These are phyloP conservation scores for Pachycephala philippinensis DNA, from an alignment of 2,113 vertebrate genomes.

Conservation along the genomic window DNA sequence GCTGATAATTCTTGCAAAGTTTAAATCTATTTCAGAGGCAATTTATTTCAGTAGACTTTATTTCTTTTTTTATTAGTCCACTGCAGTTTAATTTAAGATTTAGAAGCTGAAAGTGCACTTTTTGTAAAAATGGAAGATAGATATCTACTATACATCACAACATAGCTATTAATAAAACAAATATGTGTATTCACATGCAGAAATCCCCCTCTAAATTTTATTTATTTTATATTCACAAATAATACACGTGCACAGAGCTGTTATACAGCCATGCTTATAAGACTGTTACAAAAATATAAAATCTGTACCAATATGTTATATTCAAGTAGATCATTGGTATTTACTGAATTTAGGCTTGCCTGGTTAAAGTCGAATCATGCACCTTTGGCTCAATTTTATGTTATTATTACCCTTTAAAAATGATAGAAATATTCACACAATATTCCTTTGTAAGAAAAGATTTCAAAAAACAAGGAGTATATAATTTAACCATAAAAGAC, in stretches of 20 bases:
- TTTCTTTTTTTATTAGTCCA: slow-evolving; percentile 16
- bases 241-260: not conserved
- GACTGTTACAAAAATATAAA: not conserved
- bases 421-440: not conserved
- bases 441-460: not conserved
- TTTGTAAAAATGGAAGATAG: not conserved
- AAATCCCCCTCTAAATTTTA: not conserved
- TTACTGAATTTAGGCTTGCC: not conserved
- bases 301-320: not conserved
- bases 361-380: not conserved
- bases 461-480: fast-evolving
- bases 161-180: not conserved
- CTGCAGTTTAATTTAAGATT: not conserved
- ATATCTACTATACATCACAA: not conserved
- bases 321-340: not conserved
- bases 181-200: not conserved
- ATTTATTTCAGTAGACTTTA: slow-evolving; percentile 30
- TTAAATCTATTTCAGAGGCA: slow-evolving; percentile 40
- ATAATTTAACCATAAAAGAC: not conserved
- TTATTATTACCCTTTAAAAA: not conserved
- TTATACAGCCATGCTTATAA: not conserved
- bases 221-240: not conserved
- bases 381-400: not conserved
- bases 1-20: slow-evolving; percentile 27
- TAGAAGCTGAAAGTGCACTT: slow-evolving; percentile 8